Evolutionary conservation across 2,113 vertebrate species (phyloP).

Genomic region (Pycnonotus jocosus): DNA sequence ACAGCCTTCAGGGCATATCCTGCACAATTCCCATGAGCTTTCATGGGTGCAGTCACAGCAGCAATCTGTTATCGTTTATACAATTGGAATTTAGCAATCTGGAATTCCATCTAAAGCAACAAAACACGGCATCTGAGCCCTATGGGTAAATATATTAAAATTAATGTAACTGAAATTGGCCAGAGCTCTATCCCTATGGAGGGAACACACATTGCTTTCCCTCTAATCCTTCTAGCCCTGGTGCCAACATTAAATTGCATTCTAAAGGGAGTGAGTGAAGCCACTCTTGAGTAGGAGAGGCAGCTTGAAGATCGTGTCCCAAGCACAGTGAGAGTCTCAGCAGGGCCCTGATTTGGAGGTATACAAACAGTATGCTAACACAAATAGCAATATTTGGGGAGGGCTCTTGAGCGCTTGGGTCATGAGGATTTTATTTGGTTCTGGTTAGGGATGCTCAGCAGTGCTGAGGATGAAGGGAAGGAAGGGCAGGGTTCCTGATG

Average conservation of each 20-base stretch:
- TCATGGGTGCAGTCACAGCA: constrained; percentile 19
- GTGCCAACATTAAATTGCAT: not conserved
- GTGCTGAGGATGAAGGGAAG: not conserved
- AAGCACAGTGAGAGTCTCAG: not conserved
- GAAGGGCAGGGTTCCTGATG: constrained; percentile 19
- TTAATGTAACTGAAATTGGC: constrained; percentile 13
- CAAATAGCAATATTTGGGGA: not conserved
- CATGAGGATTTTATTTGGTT: not conserved
- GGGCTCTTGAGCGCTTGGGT: not conserved
- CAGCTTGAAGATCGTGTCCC: not conserved
- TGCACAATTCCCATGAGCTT: not conserved
- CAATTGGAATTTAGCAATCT: constrained; percentile 43
- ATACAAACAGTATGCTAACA: not conserved
- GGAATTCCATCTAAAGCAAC: constrained; percentile 51
- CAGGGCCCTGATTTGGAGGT: not conserved
- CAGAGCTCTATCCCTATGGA: not conserved
- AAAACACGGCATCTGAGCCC: constrained; percentile 23
- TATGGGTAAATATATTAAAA: constrained; percentile 34
- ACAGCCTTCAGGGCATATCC: constrained; percentile 6
- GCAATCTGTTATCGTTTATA: constrained; percentile 54
- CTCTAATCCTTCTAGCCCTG: not conserved
- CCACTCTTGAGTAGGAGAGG: not conserved
- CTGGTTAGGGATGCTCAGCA: not conserved
- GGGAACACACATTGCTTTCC: not conserved
- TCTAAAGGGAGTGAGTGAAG: not conserved